A percentile compares a stretch with the other conserved stretches of the same genome.
Evolutionary conservation across 2,888 invertebrate genomes (phyloP).

Genomic region (Amphipyra berbera): DNA sequence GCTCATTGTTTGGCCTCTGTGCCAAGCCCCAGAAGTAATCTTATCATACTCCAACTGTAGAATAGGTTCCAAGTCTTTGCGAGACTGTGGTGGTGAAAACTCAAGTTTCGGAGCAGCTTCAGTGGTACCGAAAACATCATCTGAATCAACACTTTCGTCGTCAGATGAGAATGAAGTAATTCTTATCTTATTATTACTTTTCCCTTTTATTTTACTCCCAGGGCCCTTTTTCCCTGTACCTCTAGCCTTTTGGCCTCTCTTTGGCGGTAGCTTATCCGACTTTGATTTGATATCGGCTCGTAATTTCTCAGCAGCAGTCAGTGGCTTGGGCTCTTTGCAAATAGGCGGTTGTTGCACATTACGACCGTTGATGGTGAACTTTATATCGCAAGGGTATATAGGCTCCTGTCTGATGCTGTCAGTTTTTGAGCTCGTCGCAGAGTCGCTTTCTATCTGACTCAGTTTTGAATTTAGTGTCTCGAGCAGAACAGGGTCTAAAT

Average conservation of each 20-base stretch:
- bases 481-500: conserved; percentile 91
- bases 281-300: conserved; percentile 88
- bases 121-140: conserved; percentile 94
- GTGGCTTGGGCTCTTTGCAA: conserved; percentile 81
- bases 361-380: conserved; percentile 86
- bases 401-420: conserved; percentile 91
- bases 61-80: conserved; percentile 94
- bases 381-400: conserved; percentile 88
- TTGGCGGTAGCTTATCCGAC: conserved; percentile 91
- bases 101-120: conserved; percentile 93
- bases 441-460: conserved; percentile 94
- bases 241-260: conserved; percentile 91
- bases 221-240: conserved; percentile 90
- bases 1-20: conserved; percentile 93
- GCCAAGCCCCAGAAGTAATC: conserved; percentile 92
- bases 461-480: conserved; percentile 93
- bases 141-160: conserved; percentile 94
- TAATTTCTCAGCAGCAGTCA: conserved; percentile 86
- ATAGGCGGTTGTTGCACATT: conserved; percentile 81
- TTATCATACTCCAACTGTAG: conserved; percentile 93
- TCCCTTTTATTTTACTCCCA: conserved; percentile 90
- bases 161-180: conserved; percentile 94
- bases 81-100: conserved; percentile 93
- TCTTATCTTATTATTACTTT: conserved; percentile 92
- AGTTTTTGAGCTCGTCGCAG: conserved; percentile 93